Evolutionary conservation across 2,113 vertebrate genomes (phyloP), one percentile per base, ranked within the genome.

Genomic region (Rhea americana): DNA sequence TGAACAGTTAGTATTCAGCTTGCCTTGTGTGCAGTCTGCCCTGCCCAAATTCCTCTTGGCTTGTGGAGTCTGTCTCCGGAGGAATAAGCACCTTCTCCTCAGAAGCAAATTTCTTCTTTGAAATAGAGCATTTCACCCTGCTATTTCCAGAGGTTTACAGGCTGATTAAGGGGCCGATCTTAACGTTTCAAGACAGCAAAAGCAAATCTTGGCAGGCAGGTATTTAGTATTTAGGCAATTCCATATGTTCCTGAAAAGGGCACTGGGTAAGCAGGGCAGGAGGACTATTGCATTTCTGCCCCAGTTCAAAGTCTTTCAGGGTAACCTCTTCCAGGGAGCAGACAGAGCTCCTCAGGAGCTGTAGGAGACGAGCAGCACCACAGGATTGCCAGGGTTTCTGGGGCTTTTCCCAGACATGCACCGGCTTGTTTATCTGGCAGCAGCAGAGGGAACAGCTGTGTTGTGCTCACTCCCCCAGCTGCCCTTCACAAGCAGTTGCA

Each of bases 171-270:
- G 9, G 17, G 11, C 17, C 16, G 77, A 9, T 12, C 3, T 47
- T 7, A 80, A 45, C 21, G 20, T 66, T 70, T 26, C 39, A 66
- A 61, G 55, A 39, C 13, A 51, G 10, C 10, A 47, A 73, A 30
- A 8, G 30, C 13, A 66, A 58, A 28, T 32, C 18, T n/a, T 21
- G 5, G 4, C 70, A 26, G 43, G 68, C 4, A 47, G 20, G 8
- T 22, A 12, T 55, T 73, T 66, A 28, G 25, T 43, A 0, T 11
- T 61, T 35, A n/a, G 32, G 26, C 13, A 26, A 41, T 24, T 37
- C n/a, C 25, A 4, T 20, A 4, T 0, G 3, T 30, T 78, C 26
- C 43, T 63, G 32, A 3, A 2, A 67, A 48, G 6, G 4, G 12
- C 61, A 56, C 25, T 11, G 35, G 20, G 15, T 7, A 47, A 55